These are phyloP conservation scores for Sturnira hondurensis DNA, from an alignment of 2,113 vertebrate genomes.

Conservation along the genomic window DNA sequence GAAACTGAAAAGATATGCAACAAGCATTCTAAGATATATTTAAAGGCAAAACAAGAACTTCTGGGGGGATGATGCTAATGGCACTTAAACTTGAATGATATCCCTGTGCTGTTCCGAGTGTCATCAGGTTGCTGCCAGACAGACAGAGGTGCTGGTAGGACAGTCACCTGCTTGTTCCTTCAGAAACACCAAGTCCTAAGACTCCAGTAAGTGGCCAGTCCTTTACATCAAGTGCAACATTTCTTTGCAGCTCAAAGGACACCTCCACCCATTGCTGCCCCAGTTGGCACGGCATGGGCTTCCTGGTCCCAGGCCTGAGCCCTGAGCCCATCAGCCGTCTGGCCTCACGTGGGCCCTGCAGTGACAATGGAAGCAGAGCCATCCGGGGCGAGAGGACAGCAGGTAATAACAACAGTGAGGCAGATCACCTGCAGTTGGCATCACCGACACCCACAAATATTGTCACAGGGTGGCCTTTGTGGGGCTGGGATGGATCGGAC, in stretches of 20 bases:
- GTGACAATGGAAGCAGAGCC: not conserved
- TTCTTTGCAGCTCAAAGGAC: not conserved
- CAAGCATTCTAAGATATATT: not conserved
- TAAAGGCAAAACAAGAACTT: not conserved
- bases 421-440: too few relatives aligned
- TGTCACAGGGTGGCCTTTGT: too few relatives aligned
- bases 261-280: not conserved
- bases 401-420: not conserved
- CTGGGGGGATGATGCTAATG: not conserved
- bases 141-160: not conserved
- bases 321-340: not conserved
- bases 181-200: not conserved
- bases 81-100: not conserved
- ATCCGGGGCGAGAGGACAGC: not conserved
- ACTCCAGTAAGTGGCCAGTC: not conserved
- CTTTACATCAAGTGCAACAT: not conserved
- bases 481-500: not conserved
- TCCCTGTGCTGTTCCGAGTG: not conserved
- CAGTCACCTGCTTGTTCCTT: not conserved
- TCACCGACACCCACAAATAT: not conserved
- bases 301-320: not conserved
- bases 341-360: not conserved
- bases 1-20: not conserved
- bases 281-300: not conserved
- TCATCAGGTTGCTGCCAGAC: not conserved